Base-by-base conservation (phyloP, 1,140 invertebrate genomes). In the Eumaeus atala region DNA sequence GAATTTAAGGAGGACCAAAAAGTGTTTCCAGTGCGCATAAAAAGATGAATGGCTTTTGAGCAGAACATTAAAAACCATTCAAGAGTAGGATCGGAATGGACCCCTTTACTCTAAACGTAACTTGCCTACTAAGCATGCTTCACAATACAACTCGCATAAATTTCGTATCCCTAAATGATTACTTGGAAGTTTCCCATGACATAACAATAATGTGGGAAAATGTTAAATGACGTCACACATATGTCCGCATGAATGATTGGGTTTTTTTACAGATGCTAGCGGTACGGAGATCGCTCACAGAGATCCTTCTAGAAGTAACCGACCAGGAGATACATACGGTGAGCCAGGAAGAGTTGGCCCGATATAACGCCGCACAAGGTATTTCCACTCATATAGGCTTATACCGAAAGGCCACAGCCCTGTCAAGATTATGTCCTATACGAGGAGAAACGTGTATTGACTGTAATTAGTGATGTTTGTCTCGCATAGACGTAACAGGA, bases 281-380 rank as follows among this genome's bases (percentile, higher is more conserved):
- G 81, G 94, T 98, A 16, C 91, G 96, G 62, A 90, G 93, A 54
- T 93, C 93, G 59, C 87, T 98, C 77, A 98, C 96, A 40, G 95
- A 98, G 89, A 94, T 98, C 68, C 90, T 98, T 50, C 89, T 98
- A 54, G 95, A 97, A 73, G 96, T 97, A 64, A 98, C 97, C 10
- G 95, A 94, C 72, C 92, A 94, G 80, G 95, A 97, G 90, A 96
- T 98, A 74, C 80, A 91, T 64, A 87, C 88, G 62, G 91, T 97
- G 67, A 95, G 94, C 81, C 90, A 92, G 80, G 95, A 97, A 86
- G 87, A 88, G 72, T 75, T 86, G 72, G 78, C 75, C 72, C 71
- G 87, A 71, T 87, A 85, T 87, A 87, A 66, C 75, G 70, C 84
- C 58, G 74, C 76, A 72, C 87, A 88, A 88, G 87, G 87, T 88